phyloP scores from a whole-genome alignment of 1,140 invertebrate genomes.

The Leptopilina boulardi region DNA sequence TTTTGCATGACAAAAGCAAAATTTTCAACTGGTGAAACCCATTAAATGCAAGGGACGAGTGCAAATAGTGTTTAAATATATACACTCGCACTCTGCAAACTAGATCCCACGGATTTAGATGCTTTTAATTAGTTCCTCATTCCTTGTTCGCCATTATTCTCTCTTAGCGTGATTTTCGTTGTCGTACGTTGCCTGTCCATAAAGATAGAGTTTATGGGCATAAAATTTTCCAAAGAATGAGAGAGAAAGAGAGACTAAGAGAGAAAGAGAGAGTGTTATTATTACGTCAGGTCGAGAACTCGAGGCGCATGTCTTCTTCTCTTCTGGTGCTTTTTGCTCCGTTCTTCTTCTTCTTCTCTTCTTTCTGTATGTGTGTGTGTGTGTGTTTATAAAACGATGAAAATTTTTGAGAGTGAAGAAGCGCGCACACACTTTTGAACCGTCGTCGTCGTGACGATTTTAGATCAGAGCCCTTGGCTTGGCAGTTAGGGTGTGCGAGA shows the following conservation, averaged over 20 bases:
- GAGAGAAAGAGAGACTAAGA: too few relatives aligned
- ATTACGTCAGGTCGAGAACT: too few relatives aligned
- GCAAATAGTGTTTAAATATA: constrained; percentile 22
- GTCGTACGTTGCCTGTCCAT: not conserved
- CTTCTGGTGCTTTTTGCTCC: too few relatives aligned
- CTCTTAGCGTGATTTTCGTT: too few relatives aligned
- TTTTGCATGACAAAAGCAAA: not conserved
- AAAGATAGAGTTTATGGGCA: not conserved
- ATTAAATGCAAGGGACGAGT: not conserved
- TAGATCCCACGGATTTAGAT: constrained; percentile 6
- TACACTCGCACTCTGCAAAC: not conserved
- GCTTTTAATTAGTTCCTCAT: constrained; percentile 32
- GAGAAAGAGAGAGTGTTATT: too few relatives aligned
- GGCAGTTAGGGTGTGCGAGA: constrained; percentile 61
- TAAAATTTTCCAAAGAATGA: not conserved
- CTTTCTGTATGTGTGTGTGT: too few relatives aligned
- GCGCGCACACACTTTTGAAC: constrained; percentile 48
- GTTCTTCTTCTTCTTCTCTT: too few relatives aligned
- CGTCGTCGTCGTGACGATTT: constrained; percentile 68
- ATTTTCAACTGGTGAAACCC: not conserved
- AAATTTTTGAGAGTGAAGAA: constrained; percentile 57
- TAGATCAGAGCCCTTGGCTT: constrained; percentile 70
- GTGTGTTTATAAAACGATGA: constrained; percentile 53
- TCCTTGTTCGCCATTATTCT: constrained; percentile 10
- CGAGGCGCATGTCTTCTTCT: too few relatives aligned